A percentile compares a stretch with the other conserved stretches of the same genome.
Conservation (phyloP, 2,797 vertebrate genomes). For the Sebastes matsubarae region DNA sequence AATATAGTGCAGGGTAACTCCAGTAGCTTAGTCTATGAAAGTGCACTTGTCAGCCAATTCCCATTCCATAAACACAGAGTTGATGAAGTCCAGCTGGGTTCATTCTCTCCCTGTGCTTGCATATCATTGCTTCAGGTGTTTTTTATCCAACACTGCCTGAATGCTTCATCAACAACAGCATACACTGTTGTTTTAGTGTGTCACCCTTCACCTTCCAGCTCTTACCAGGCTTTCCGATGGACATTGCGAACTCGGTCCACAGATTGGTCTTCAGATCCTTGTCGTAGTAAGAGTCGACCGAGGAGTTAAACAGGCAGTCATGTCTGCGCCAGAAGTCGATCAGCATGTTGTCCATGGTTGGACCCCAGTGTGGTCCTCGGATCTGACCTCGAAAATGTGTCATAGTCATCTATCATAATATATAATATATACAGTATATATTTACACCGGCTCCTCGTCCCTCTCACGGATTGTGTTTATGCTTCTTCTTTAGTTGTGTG, state of each 20-base stretch:
- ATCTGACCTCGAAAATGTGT: constrained; percentile 52
- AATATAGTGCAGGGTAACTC: too few species aligned
- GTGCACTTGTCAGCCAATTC: not conserved
- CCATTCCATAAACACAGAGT: not conserved
- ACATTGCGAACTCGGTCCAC: constrained; percentile 33
- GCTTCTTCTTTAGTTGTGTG: not conserved
- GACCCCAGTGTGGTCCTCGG: constrained; percentile 49
- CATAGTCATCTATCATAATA: constrained; percentile 1
- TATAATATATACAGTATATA: too few species aligned
- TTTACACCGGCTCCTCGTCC: too few species aligned
- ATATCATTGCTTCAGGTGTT: not conserved
- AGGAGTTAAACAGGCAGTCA: constrained; percentile 52
- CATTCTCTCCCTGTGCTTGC: too few species aligned
- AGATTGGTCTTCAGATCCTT: constrained; percentile 39
- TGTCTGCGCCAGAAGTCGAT: constrained; percentile 58
- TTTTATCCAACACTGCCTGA: not conserved
- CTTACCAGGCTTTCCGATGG: constrained; percentile 47
- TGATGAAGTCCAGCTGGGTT: not conserved
- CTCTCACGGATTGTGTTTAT: not conserved
- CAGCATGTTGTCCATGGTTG: constrained; percentile 41
- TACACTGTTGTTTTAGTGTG: not conserved
- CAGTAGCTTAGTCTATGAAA: too few species aligned
- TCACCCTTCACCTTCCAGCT: too few species aligned
- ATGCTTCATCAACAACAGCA: not conserved
- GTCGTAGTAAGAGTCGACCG: constrained; percentile 37